Percentiles rank a stretch among this genome's conserved stretches.
phyloP scores from a whole-genome alignment of 2,888 invertebrate species.

The Sicus ferrugineus region DNA sequence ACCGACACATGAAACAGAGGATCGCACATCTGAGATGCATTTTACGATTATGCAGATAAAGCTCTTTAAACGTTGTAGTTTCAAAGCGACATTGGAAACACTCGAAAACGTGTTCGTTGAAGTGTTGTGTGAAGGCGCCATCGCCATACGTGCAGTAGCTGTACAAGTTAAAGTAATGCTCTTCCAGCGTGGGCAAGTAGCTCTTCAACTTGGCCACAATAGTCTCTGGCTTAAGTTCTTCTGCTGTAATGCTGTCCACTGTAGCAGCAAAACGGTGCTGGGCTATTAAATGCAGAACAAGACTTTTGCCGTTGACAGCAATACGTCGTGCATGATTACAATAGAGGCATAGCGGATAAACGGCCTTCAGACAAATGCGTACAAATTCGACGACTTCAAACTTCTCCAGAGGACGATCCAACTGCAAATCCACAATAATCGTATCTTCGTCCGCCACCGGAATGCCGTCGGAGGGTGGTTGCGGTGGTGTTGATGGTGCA shows the following conservation, averaged over 20 bases:
- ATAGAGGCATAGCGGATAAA: slow-evolving; percentile 78
- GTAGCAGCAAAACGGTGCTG: slow-evolving; percentile 83
- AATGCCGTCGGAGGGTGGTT: slow-evolving; percentile 61
- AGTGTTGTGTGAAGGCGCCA: slow-evolving; percentile 56
- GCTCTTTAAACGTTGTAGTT: slow-evolving; percentile 81
- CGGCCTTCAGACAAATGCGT: slow-evolving; percentile 76
- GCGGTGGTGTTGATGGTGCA: slow-evolving; percentile 16
- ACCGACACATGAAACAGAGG: slow-evolving; percentile 86
- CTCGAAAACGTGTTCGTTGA: slow-evolving; percentile 76
- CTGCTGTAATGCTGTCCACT: slow-evolving; percentile 79
- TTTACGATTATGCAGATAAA: slow-evolving; percentile 86
- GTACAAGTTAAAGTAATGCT: slow-evolving; percentile 76
- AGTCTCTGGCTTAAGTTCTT: slow-evolving; percentile 75
- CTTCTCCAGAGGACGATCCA: slow-evolving; percentile 79
- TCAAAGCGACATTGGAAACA: slow-evolving; percentile 87
- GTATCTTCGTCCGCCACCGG: slow-evolving; percentile 72
- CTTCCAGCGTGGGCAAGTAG: slow-evolving; percentile 68
- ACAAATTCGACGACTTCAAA: slow-evolving; percentile 76
- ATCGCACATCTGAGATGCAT: slow-evolving; percentile 85
- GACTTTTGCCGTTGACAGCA: slow-evolving; percentile 82
- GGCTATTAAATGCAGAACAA: slow-evolving; percentile 80
- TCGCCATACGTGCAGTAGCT: slow-evolving; percentile 72
- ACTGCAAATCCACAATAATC: slow-evolving; percentile 73
- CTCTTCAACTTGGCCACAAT: slow-evolving; percentile 74
- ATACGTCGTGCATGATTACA: slow-evolving; percentile 88